phyloP scores from a whole-genome alignment of 2,797 vertebrate genomes.

The Macrochelys suwanniensis region DNA sequence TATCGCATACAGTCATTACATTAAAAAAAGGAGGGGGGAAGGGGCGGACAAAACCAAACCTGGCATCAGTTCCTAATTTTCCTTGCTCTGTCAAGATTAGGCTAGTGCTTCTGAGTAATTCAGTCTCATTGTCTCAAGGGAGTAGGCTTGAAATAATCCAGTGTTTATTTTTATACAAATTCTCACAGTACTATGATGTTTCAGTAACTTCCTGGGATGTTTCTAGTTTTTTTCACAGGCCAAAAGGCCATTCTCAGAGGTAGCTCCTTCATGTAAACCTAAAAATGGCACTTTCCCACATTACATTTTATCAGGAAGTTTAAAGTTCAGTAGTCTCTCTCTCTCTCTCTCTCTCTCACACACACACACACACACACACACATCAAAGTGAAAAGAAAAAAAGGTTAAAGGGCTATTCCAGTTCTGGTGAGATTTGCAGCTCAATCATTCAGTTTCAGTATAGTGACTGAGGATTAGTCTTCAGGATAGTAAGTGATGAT shows the following conservation, averaged over 20 bases:
- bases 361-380: conserved; percentile 55
- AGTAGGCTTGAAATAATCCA: conserved; percentile 85
- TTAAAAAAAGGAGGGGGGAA: not conserved
- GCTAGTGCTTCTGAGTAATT: conserved; percentile 82
- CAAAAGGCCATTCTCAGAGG: conserved; percentile 89
- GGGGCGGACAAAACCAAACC: conserved; percentile 52
- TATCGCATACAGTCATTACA: conserved; percentile 56
- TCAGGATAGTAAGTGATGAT: not conserved
- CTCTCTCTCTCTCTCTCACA: conserved; percentile 68
- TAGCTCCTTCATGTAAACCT: conserved; percentile 89
- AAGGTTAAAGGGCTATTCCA: conserved; percentile 74
- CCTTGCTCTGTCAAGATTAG: conserved; percentile 85
- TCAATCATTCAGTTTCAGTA: conserved; percentile 35
- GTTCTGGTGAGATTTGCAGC: conserved; percentile 55
- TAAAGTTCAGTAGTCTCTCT: conserved; percentile 82
- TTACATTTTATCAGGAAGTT: conserved; percentile 84
- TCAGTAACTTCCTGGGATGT: conserved; percentile 85
- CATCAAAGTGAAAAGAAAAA: conserved; percentile 70
- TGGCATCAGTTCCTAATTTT: conserved; percentile 82
- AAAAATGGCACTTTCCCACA: conserved; percentile 91
- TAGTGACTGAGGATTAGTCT: not conserved
- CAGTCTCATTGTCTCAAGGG: conserved; percentile 82
- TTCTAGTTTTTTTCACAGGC: conserved; percentile 86
- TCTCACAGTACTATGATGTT: conserved; percentile 87
- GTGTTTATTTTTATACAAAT: conserved; percentile 91